Evolutionary conservation across 2,888 invertebrate species (phyloP), one percentile per base, ranked within the genome.

Genomic region (Cephalotes varians): DNA sequence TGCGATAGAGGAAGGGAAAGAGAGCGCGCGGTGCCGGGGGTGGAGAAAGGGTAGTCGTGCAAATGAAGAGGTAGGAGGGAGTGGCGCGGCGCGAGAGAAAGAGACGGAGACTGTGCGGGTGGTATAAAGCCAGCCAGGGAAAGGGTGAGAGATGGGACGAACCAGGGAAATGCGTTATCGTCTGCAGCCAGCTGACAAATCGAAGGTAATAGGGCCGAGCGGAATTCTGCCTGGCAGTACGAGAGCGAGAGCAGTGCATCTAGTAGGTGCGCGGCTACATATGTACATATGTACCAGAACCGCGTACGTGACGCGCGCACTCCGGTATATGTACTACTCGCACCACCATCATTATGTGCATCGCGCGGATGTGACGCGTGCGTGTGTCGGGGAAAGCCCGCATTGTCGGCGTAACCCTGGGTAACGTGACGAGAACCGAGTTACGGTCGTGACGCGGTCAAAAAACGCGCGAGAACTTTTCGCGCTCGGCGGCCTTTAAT

Each of bases 141-240:
- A 79, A 83, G 84, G 86, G 88, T 82, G 88, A 88, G 88, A 85
- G 86, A 88, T 81, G 88, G 88, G 85, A 88, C 83, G 89, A 90
- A 91, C 86, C 88, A 90, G 91, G 88, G 90, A 91, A 92, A 92
- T 91, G 91, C 91, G 93, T 93, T 93, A 93, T 93, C 92, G 92
- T 92, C 92, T 91, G 92, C 92, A 92, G 90, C 91, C 92, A 92
- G 91, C 92, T 92, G 93, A 91, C 91, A 92, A 93, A 93, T 93
- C 92, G 92, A 92, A 93, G 92, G 93, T 92, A 93, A 93, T 92
- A 92, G 92, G 91, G 91, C 91, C 90, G 90, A 90, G 91, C 90
- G 90, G 91, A 92, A 93, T 92, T 92, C 90, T 87, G 91, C 89
- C 89, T 88, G 89, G 88, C 87, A 89, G 90, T 90, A 90, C 91